phyloP scores from a whole-genome alignment of 1,140 invertebrate species.

The Thrips palmi region DNA sequence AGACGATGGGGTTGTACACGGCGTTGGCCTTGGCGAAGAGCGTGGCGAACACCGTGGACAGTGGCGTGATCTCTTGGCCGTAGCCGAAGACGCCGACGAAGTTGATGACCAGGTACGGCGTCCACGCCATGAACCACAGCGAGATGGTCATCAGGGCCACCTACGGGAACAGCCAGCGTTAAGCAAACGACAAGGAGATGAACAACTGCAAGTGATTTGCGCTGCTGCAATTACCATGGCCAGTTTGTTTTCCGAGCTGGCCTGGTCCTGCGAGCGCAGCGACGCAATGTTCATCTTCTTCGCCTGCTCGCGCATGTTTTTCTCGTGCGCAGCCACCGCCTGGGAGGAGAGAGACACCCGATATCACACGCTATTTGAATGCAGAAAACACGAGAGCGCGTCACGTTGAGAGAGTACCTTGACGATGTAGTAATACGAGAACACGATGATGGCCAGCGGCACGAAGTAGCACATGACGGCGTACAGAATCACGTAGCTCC shows the following conservation, averaged over 20 bases:
- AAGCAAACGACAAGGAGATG: too few species aligned
- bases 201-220: too few species aligned
- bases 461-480: slow-evolving; percentile 48
- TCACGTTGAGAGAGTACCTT: too few species aligned
- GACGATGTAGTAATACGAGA: slow-evolving; percentile 62
- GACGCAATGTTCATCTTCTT: slow-evolving; percentile 75
- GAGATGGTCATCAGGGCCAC: slow-evolving; percentile 65
- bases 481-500: slow-evolving; percentile 50
- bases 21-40: slow-evolving; percentile 62
- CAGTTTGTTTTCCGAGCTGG: slow-evolving; percentile 52
- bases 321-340: slow-evolving; percentile 62
- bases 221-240: slow-evolving; percentile 46
- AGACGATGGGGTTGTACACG: slow-evolving; percentile 66
- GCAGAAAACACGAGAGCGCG: too few species aligned
- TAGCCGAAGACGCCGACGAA: slow-evolving; percentile 50
- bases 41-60: slow-evolving; percentile 59
- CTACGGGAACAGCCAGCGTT: too few species aligned
- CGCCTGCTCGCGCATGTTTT: slow-evolving; percentile 61
- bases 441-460: slow-evolving; percentile 52
- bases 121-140: slow-evolving; percentile 71
- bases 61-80: slow-evolving; percentile 39
- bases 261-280: slow-evolving; percentile 43
- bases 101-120: slow-evolving; percentile 66
- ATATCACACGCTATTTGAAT: too few species aligned
- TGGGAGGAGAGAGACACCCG: slow-evolving; percentile 18